Conservation (phyloP, 2,113 vertebrate genomes). For the Laticauda laticaudata region DNA sequence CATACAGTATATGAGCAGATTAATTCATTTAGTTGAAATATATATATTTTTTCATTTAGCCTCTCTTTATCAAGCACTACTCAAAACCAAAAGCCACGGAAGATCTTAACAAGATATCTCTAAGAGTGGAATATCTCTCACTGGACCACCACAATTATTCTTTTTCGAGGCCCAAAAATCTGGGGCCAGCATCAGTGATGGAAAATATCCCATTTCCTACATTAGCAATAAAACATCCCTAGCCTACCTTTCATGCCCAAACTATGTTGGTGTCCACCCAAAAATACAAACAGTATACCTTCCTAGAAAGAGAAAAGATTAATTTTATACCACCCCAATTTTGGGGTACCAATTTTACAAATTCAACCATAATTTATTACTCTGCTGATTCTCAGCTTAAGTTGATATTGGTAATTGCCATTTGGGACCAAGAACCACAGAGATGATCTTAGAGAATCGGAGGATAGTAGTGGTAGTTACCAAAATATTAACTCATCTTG, state of each 20-base stretch:
- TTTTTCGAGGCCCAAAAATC: background rate
- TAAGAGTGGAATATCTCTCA: background rate
- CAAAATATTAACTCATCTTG: background rate
- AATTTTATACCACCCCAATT: background rate
- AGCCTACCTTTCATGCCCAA: background rate
- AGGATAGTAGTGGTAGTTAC: background rate
- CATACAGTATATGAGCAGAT: conserved; percentile 14
- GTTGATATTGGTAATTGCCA: background rate
- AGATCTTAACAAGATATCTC: background rate
- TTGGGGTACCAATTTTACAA: background rate
- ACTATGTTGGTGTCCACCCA: background rate
- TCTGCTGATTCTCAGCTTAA: background rate
- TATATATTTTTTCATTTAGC: conserved; percentile 40
- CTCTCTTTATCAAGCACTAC: conserved; percentile 33
- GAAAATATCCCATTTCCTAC: background rate
- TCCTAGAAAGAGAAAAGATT: background rate
- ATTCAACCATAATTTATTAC: background rate
- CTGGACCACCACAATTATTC: background rate
- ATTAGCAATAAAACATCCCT: background rate
- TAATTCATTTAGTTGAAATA: conserved; percentile 40
- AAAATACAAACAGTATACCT: background rate
- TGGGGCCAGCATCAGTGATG: background rate
- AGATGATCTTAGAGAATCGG: background rate
- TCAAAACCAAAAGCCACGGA: background rate
- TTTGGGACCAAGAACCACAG: background rate